phyloP scores from a whole-genome alignment of 2,888 invertebrate species.

The Euzophera pinguis region DNA sequence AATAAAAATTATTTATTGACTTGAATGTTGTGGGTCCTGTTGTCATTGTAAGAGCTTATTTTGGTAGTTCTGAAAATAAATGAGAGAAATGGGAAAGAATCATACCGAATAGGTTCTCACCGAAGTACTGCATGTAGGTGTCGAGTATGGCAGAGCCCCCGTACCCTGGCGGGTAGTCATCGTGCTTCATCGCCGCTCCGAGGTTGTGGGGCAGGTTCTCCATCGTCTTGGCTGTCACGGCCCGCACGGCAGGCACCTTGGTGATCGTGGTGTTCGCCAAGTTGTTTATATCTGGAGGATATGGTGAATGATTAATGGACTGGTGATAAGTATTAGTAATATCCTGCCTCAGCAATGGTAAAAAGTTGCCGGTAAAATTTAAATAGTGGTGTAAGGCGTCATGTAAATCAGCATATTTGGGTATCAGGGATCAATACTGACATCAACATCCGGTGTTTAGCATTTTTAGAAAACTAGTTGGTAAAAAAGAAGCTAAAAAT shows the following conservation, averaged over 20 bases:
- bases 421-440: too few relatives aligned
- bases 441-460: too few relatives aligned
- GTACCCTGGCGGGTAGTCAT: conserved; percentile 84
- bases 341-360: too few relatives aligned
- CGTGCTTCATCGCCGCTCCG: conserved; percentile 81
- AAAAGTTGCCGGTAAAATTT: too few relatives aligned
- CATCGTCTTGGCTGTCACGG: conserved; percentile 83
- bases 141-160: conserved; percentile 90
- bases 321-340: neutral
- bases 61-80: too few relatives aligned
- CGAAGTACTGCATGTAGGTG: conserved; percentile 93
- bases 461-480: too few relatives aligned
- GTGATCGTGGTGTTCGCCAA: conserved; percentile 83
- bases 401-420: too few relatives aligned
- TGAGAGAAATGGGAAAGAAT: neutral
- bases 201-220: conserved; percentile 82
- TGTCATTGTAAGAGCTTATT: too few relatives aligned
- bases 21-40: too few relatives aligned
- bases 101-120: conserved; percentile 88
- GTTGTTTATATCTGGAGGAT: conserved; percentile 65
- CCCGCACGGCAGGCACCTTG: conserved; percentile 81
- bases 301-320: neutral
- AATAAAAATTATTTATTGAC: too few relatives aligned
- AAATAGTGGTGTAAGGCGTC: too few relatives aligned
- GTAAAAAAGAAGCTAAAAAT: too few relatives aligned